Evolutionary conservation across 2,797 vertebrate species (phyloP), one percentile per base, ranked within the genome.

Genomic region (Sus cebifrons): DNA sequence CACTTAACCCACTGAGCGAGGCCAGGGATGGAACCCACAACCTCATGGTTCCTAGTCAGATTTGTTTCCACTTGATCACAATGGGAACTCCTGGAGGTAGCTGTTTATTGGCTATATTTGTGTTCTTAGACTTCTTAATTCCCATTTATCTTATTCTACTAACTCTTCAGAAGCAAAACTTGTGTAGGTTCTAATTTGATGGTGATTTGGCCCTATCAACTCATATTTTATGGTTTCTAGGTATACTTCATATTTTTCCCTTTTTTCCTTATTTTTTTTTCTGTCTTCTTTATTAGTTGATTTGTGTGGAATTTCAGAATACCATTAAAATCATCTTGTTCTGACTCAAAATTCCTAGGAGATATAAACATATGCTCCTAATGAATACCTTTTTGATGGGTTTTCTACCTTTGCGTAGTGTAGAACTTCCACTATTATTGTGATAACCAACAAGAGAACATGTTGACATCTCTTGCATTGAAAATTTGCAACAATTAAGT

Each of bases 401-500:
- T 54, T 23, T 14, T 90, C 27, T 32, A 65, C 9, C n/a, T 56
- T 79, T 62, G 3, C n/a, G 23, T 82, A 67, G 44, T 12, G 25
- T n/a, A 81, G 13, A 56, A 64, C 7, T 91, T 86, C 3, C 3
- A 71, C 32, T 14, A 54, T 62, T 77, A 83, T 32, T 89, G 27
- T 78, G 21, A 74, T 44, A 94, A 62, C 44, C 2, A 27, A 7
- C 3, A 32, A 44, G 40, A 92, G 16, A 88, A 29, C 85, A 85
- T 56, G 4, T 75, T 82, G 58, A 91, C 5, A 52, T 40, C 10
- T 49, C 21, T 87, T 18, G 44, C 44, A 40, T 60, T 82, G 10
- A 12, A 82, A 21, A 40, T 67, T n/a, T 87, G 2, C 5, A 58
- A 54, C n/a, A 36, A 77, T 32, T 3, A 96, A 98, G 96, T 94